Evolutionary conservation across 2,113 vertebrate species (phyloP), one percentile per base, ranked within the genome.

Genomic region (Petroica traversi): DNA sequence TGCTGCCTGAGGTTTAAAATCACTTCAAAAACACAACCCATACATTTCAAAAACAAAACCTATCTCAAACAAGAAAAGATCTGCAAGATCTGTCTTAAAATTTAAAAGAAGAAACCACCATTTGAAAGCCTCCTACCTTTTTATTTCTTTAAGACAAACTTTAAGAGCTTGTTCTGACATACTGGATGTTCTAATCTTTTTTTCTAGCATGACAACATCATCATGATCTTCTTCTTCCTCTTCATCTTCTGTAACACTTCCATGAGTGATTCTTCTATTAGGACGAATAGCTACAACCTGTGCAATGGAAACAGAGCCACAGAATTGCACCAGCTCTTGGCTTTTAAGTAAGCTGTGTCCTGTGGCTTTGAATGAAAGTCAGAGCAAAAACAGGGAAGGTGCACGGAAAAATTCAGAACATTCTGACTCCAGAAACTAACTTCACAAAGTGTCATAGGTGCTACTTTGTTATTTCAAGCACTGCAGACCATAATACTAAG

Each of bases 141-240:
- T 99, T 16, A 99, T 98, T 95, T 99, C 99, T 89, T 99, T 99
- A 52, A 99, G 86, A 83, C 99, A 99, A 94, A 99, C 98, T 96
- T 97, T 98, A 58, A 99, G 97, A 14, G 99, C 99, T 78, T 98
- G 98, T 74, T 99, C 99, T 3, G 99, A 98, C 99, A 99, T 99
- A 83, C 96, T 98, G 36, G 98, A 99, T 5, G 96, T 96, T 43
- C 98, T 98, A 12, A 99, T 98, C 94, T 99, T 99, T 93, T 97
- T 99, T 96, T 99, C 99, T 76, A 99, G 96, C 59, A 98, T 94
- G 23, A 98, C 94, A 12, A 97, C 98, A 88, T 99, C 99, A 96
- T 99, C 99, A 2, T 98, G 98, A 86, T 99, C 99, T 48, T 99
- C 99, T 9, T 99, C 99, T 3, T 99, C 99, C 29, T 98, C 98